Conservation (phyloP, 2,797 vertebrate species). For the Thunnus albacares region DNA sequence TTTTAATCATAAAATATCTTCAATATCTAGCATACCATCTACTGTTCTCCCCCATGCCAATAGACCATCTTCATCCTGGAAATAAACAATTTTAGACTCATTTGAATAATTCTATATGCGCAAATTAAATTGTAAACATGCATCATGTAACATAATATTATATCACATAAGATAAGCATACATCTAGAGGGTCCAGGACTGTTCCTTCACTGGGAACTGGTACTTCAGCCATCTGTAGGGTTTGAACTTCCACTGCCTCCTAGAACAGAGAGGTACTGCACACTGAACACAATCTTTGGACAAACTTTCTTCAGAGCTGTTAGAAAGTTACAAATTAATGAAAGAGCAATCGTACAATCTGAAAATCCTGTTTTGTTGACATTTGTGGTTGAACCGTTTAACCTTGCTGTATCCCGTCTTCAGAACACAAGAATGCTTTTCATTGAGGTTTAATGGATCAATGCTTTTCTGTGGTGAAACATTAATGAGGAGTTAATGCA, state of each 20-base stretch:
- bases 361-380: background rate
- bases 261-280: conserved; percentile 11
- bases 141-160: background rate
- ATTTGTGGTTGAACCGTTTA: too few relatives aligned
- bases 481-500: background rate
- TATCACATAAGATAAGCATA: conserved; percentile 15
- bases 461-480: background rate
- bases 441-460: background rate
- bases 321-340: too few relatives aligned
- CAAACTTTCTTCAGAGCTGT: too few relatives aligned
- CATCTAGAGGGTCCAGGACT: conserved; percentile 69
- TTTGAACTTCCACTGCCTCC: conserved; percentile 65
- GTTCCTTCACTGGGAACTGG: conserved; percentile 48
- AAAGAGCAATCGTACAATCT: too few relatives aligned
- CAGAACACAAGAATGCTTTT: background rate
- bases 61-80: conserved; percentile 76
- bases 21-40: conserved; percentile 48
- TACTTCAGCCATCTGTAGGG: conserved; percentile 61
- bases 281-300: background rate
- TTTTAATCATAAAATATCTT: background rate
- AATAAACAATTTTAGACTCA: background rate
- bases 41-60: conserved; percentile 76
- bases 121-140: background rate
- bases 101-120: background rate
- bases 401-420: too few relatives aligned